Base-by-base conservation (phyloP, 2,888 invertebrate genomes). In the Sinhomidia bicolor region DNA sequence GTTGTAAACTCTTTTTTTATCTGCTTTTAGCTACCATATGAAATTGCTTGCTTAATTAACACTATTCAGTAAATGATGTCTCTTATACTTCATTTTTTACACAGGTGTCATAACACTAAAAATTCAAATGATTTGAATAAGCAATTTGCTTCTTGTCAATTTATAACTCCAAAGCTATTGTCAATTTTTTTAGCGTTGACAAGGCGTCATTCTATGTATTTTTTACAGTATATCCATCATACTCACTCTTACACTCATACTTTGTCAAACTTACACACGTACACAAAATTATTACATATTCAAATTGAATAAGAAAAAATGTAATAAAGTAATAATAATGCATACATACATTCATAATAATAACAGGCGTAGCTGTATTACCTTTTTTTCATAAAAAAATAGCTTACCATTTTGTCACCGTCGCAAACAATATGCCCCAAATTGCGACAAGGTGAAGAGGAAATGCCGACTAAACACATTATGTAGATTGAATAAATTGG, bases 401-500 rank as follows among this genome's bases (percentile, higher is more conserved):
- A 4, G 4, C 29, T 2, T 29, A 3, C 23, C 36, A n/a, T 71
- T 71, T 44, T 71, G 71, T 71, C 71, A 71, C 71, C 10, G 44
- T 20, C 36, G 7, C 9, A 23, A 23, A 4, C 1, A 57, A 6
- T 57, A n/a, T 26, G 65, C n/a, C 3, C 62, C 12, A 12, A 47
- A 74, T 17, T 44, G 2, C 7, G 47, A 23, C 10, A 74, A 44
- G 23, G 44, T 23, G 7, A 41, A 26, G 36, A 7, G 76, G 32
- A 71, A 23, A n/a, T n/a, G 68, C 36, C 23, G 9, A 20, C 68
- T 20, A 10, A 20, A 36, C 36, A 76, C 29, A 76, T 74, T 74
- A 51, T 76, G 76, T 47, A 76, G 71, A 71, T 51, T 76, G 76
- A 76, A 71, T 12, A 20, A 68, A 47, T 23, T 1, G 47, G 26